Evolutionary conservation across 1,140 invertebrate genomes (phyloP).

Genomic region (Microplitis mediator): DNA sequence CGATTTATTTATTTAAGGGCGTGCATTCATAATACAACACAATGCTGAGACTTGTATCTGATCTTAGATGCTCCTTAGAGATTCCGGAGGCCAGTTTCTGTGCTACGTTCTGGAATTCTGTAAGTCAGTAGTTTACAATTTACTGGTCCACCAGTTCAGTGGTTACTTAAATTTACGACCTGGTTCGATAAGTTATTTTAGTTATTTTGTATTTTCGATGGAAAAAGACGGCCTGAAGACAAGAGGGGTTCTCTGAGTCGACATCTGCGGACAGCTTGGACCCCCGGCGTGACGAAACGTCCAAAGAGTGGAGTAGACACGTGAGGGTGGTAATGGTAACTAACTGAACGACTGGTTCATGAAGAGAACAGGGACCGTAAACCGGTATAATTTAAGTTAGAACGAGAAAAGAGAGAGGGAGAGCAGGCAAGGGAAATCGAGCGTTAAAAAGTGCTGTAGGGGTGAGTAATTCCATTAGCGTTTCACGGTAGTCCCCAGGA

Average conservation of each 20-base stretch:
- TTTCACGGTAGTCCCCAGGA: conserved; percentile 21
- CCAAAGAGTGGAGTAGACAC: conserved; percentile 37
- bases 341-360: conserved; percentile 14
- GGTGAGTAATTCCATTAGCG: conserved; percentile 58
- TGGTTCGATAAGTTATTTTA: conserved; percentile 15
- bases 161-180: not conserved
- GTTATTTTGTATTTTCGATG: conserved; percentile 19
- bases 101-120: too few relatives aligned
- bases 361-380: not conserved
- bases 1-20: conserved; percentile 61
- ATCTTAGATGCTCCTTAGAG: too few relatives aligned
- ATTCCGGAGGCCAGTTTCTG: too few relatives aligned
- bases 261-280: conserved; percentile 61
- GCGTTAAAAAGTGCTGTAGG: conserved; percentile 57
- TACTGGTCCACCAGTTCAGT: not conserved
- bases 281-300: conserved; percentile 57
- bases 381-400: not conserved
- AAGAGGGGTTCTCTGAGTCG: conserved; percentile 49
- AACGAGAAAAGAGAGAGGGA: not conserved
- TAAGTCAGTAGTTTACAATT: too few relatives aligned
- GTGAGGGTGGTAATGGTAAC: conserved; percentile 36
- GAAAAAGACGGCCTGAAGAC: not conserved
- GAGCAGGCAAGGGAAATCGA: conserved; percentile 51
- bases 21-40: conserved; percentile 49
- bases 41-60: conserved; percentile 21